A percentile compares a stretch with the other conserved stretches of the same genome.
phyloP scores from a whole-genome alignment of 92 coral and sea anemone species.

The Diadumene lineata region DNA sequence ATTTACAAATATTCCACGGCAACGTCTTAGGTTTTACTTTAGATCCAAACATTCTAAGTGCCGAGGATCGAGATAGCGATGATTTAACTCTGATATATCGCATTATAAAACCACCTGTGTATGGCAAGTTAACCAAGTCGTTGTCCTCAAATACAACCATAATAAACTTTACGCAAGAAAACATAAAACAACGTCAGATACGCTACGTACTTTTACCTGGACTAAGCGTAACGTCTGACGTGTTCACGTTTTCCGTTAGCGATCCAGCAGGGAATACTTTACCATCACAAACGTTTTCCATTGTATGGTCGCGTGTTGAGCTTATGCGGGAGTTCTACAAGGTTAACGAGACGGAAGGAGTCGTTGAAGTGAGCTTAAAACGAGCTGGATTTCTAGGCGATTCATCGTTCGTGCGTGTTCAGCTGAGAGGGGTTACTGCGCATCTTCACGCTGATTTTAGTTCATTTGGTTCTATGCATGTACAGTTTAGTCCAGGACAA shows the following conservation, averaged over 20 bases:
- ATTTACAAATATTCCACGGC: constrained; percentile 60
- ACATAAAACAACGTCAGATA: constrained; percentile 51
- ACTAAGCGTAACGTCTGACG: constrained; percentile 80
- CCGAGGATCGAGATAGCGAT: constrained; percentile 86
- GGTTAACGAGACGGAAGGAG: constrained; percentile 72
- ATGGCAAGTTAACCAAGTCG: constrained; percentile 55
- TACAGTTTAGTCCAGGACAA: constrained; percentile 93
- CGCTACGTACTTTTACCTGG: constrained; percentile 62
- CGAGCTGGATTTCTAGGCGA: constrained; percentile 91
- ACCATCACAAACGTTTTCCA: constrained; percentile 66
- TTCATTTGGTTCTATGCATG: constrained; percentile 70
- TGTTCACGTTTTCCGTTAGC: constrained; percentile 68
- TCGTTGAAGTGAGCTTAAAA: constrained; percentile 43
- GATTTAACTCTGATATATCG: constrained; percentile 58
- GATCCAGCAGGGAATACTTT: constrained; percentile 86
- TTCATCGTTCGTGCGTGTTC: constrained; percentile 71
- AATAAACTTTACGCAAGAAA: constrained; percentile 68
- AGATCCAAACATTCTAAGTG: constrained; percentile 54
- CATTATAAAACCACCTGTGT: constrained; percentile 56
- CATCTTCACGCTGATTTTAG: constrained; percentile 64
- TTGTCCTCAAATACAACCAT: constrained; percentile 38
- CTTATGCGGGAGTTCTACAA: constrained; percentile 54
- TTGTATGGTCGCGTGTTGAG: constrained; percentile 90
- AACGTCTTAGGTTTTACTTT: constrained; percentile 68
- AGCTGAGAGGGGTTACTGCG: constrained; percentile 63